Conservation (phyloP, 2,113 vertebrate species). For the Herpetotheres cachinnans region DNA sequence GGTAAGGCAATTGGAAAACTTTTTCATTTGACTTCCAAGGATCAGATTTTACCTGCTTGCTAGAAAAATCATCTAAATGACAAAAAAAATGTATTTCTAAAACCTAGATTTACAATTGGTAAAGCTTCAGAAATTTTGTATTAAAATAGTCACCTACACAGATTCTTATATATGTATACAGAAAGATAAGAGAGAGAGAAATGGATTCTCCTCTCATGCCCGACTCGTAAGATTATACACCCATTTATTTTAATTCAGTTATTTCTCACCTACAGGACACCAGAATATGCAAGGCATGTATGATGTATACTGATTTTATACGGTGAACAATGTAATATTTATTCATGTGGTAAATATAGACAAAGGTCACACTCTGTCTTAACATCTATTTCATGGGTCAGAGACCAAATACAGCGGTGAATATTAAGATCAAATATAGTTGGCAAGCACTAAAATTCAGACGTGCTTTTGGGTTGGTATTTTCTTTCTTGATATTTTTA, state of each 20-base stretch:
- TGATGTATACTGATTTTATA: background rate
- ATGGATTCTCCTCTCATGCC: background rate
- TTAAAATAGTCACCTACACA: background rate
- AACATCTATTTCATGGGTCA: background rate
- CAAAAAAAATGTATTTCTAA: background rate
- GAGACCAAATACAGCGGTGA: background rate
- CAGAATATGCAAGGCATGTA: background rate
- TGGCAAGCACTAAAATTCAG: background rate
- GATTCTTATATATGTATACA: background rate
- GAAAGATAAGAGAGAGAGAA: background rate
- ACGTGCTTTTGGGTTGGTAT: background rate
- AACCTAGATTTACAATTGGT: background rate
- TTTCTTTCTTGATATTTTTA: background rate
- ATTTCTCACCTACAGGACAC: background rate
- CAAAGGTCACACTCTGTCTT: background rate
- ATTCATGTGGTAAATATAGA: background rate
- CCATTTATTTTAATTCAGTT: background rate
- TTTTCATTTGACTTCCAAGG: background rate
- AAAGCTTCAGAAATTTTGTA: background rate
- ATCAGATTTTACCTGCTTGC: background rate
- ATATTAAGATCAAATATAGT: background rate
- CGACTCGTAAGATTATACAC: background rate
- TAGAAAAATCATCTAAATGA: background rate
- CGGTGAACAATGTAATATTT: background rate
- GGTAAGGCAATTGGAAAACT: background rate